Percentiles rank a stretch among this genome's conserved stretches.
Evolutionary conservation across 2,113 vertebrate species (phyloP).

Genomic region (Cyanoderma ruficeps): DNA sequence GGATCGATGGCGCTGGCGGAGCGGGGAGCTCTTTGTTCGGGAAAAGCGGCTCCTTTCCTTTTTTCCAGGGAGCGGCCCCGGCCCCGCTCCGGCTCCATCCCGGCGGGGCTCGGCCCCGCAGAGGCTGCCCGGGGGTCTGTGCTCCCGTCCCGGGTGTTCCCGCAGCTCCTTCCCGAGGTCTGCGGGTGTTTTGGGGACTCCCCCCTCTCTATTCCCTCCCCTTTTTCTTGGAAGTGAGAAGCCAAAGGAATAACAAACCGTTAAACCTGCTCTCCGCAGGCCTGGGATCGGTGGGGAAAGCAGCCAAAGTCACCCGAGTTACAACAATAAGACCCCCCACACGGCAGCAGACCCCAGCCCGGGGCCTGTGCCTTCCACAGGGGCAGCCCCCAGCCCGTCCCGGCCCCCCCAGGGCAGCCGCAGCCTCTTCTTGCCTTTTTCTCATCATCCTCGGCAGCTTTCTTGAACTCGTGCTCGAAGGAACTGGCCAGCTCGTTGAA

Average conservation of each 20-base stretch:
- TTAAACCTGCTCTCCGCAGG: neutral
- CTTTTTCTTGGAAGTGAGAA: neutral
- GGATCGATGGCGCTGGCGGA: neutral
- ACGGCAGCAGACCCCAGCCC: fast-evolving
- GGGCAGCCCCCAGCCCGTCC: neutral
- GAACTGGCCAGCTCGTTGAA: constrained; percentile 95
- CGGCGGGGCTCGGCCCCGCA: fast-evolving
- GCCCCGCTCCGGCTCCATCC: fast-evolving
- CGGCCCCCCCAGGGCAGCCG: fast-evolving
- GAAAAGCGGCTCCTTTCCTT: neutral
- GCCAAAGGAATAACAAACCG: neutral
- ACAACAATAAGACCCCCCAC: neutral
- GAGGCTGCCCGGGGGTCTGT: fast-evolving
- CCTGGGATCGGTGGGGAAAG: fast-evolving
- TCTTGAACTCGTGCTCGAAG: constrained; percentile 95
- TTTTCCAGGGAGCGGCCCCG: fast-evolving
- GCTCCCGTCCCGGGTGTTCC: no score
- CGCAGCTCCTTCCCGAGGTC: neutral
- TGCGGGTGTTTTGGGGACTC: neutral
- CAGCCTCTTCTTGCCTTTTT: constrained; percentile 79
- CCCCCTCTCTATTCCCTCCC: fast-evolving
- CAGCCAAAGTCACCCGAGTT: neutral
- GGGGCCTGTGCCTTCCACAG: neutral
- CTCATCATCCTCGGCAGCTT: constrained; percentile 91
- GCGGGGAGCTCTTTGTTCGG: neutral